phyloP scores from a whole-genome alignment of 2,797 vertebrate species.

The Carcharodon carcharias region DNA sequence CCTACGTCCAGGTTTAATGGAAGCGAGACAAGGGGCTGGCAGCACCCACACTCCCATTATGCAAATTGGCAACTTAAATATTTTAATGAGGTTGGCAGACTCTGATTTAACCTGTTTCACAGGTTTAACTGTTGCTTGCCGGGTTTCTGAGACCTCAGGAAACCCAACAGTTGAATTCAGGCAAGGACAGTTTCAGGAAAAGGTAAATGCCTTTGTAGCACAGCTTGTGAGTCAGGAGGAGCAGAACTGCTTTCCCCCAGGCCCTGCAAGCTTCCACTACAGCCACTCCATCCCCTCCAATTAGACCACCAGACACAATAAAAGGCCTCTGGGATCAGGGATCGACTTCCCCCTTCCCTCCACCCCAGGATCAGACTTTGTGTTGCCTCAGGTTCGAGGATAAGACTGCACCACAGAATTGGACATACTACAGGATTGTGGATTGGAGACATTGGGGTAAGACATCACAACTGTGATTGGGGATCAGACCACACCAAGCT shows the following conservation, averaged over 20 bases:
- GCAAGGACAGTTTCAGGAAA: background rate
- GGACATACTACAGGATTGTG: too few relatives aligned
- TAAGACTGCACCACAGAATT: background rate
- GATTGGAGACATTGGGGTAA: too few relatives aligned
- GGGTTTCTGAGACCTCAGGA: background rate
- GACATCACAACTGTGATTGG: too few relatives aligned
- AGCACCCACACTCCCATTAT: background rate
- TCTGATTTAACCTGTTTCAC: background rate
- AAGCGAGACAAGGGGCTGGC: background rate
- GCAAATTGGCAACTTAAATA: background rate
- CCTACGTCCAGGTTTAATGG: background rate
- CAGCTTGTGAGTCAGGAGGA: background rate
- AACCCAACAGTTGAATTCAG: background rate
- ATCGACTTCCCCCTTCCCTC: too few relatives aligned
- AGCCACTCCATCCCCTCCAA: too few relatives aligned
- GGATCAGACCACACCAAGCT: too few relatives aligned
- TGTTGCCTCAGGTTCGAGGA: background rate
- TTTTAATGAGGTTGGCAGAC: background rate
- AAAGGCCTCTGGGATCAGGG: too few relatives aligned
- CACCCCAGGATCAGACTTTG: background rate
- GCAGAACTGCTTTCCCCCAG: background rate
- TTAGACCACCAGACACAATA: too few relatives aligned
- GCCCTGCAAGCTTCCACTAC: too few relatives aligned
- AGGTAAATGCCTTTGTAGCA: background rate
- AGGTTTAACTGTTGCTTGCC: background rate